phyloP scores from a whole-genome alignment of 2,113 vertebrate species.

The Dunckerocampus dactyliophorus region DNA sequence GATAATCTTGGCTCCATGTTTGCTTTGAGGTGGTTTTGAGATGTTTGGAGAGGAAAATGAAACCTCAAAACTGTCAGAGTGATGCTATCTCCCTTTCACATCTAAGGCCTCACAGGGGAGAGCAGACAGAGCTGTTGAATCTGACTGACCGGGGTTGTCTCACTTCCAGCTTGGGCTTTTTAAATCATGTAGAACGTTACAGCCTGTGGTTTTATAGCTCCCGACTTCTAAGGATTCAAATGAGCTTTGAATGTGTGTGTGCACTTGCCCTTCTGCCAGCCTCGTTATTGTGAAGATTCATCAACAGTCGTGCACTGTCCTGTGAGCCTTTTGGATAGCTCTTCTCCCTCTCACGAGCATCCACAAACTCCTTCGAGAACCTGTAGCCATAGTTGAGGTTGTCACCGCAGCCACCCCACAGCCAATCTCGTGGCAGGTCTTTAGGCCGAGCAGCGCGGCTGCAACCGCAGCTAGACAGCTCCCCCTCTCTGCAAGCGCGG shows the following conservation, averaged over 20 bases:
- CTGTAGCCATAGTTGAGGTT: constrained; percentile 96
- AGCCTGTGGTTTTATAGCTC: not conserved
- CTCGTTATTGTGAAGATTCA: constrained; percentile 98
- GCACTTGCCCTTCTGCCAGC: constrained; percentile 87
- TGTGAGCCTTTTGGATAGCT: constrained; percentile 86
- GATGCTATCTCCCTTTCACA: constrained; percentile 48
- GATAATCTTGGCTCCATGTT: constrained; percentile 36
- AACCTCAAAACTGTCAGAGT: constrained; percentile 36
- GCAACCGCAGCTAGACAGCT: constrained; percentile 95
- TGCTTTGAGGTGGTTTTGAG: constrained; percentile 60
- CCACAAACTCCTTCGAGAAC: constrained; percentile 96
- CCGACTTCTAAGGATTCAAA: constrained; percentile 1
- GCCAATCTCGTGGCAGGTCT: constrained; percentile 95
- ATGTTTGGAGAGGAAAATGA: constrained; percentile 54
- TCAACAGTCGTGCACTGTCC: constrained; percentile 85
- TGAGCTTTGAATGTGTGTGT: not conserved
- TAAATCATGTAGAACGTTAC: not conserved
- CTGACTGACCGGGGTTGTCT: constrained; percentile 42
- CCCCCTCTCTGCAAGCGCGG: constrained; percentile 92
- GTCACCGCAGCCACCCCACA: constrained; percentile 98
- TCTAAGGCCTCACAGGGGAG: constrained; percentile 56
- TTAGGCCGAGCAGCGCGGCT: constrained; percentile 88
- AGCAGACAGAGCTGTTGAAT: constrained; percentile 55
- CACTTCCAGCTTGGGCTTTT: constrained; percentile 20
- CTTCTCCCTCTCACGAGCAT: constrained; percentile 91